These are phyloP conservation scores for Sapayoa aenigma DNA, from an alignment of 2,113 vertebrate genomes.

Conservation along the genomic window DNA sequence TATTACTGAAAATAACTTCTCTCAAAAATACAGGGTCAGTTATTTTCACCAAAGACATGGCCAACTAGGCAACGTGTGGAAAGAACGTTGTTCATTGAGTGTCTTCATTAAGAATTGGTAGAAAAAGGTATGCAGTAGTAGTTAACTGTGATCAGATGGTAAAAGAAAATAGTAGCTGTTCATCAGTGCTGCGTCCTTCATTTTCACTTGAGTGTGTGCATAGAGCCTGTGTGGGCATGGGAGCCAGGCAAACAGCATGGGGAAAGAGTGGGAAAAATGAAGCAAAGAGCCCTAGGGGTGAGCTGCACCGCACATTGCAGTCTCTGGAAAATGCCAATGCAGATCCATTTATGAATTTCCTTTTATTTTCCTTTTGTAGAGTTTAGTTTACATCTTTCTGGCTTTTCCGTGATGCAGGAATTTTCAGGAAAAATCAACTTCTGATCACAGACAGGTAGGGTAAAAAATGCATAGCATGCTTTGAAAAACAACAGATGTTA, in stretches of 20 bases:
- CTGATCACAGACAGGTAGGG: not conserved
- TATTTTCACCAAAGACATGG: not conserved
- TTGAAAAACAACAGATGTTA: slow-evolving; percentile 27
- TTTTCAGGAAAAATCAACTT: not conserved
- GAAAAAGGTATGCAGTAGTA: not conserved
- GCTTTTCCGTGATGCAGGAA: not conserved
- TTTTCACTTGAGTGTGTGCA: not conserved
- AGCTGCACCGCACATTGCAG: not conserved
- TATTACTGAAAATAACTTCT: not conserved
- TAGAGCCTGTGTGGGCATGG: not conserved
- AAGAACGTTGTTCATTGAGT: not conserved
- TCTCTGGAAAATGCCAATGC: not conserved
- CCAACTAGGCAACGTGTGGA: not conserved
- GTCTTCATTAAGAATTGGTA: not conserved
- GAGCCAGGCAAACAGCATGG: not conserved
- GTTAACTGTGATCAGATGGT: not conserved
- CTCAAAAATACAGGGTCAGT: not conserved
- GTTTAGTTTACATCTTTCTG: not conserved
- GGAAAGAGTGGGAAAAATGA: not conserved
- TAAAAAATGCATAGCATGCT: not conserved
- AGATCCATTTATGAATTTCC: not conserved
- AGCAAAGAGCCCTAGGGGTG: not conserved
- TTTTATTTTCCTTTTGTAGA: not conserved
- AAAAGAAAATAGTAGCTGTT: not conserved
- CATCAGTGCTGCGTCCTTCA: not conserved